phyloP scores from a whole-genome alignment of 2,888 invertebrate genomes.

The Folsomia manolachei region DNA sequence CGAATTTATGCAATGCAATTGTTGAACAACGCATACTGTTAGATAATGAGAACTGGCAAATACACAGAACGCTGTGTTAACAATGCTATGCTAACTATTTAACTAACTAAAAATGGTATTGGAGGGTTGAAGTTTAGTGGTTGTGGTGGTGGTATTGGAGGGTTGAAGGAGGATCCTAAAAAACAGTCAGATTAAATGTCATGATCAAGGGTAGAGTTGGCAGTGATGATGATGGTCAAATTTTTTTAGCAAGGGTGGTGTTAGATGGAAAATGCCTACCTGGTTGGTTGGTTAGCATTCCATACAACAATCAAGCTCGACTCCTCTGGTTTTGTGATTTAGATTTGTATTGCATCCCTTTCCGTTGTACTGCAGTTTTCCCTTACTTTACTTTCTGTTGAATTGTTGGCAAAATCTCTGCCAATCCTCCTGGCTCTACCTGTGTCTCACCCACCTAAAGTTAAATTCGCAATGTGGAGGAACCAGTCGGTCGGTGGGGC shows the following conservation, averaged over 20 bases:
- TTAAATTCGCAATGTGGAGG: background rate
- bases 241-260: background rate
- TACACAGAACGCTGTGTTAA: background rate
- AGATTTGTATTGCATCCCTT: conserved; percentile 18
- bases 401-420: background rate
- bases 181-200: background rate
- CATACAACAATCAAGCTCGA: background rate
- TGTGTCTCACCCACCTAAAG: background rate
- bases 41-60: background rate
- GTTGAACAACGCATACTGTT: background rate
- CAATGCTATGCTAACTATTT: background rate
- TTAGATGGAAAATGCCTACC: background rate
- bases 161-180: conserved; percentile 4
- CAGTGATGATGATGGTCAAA: background rate
- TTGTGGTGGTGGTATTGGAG: background rate
- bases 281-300: background rate
- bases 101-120: too few species aligned
- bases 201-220: background rate
- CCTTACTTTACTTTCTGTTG: background rate
- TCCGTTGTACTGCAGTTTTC: conserved; percentile 21
- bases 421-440: background rate
- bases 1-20: background rate
- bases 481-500: background rate
- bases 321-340: background rate
- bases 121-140: too few species aligned